Evolutionary conservation across 2,888 invertebrate genomes (phyloP).

Genomic region (Caradrina kadenii): DNA sequence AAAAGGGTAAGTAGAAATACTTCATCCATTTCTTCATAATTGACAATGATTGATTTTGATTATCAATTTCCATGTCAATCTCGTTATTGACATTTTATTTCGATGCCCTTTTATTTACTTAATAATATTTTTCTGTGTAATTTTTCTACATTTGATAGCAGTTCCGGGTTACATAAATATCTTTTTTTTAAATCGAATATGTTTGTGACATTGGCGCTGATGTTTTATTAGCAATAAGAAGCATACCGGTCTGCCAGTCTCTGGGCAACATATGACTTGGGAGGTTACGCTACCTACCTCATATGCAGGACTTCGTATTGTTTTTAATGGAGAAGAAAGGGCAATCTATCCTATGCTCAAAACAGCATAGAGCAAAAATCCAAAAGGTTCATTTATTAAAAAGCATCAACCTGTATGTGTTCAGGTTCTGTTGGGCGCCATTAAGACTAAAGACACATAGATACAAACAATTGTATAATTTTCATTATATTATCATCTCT

Average conservation of each 20-base stretch:
- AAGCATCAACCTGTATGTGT: not conserved
- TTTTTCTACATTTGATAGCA: too few species aligned
- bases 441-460: not conserved
- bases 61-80: slow-evolving; percentile 17
- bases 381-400: too few species aligned
- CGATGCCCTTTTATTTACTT: not conserved
- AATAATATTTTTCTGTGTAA: not conserved
- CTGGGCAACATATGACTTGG: too few species aligned
- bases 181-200: not conserved
- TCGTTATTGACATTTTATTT: slow-evolving; percentile 32
- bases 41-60: slow-evolving; percentile 27
- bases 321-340: not conserved
- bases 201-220: too few species aligned
- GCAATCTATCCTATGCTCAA: too few species aligned
- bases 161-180: slow-evolving; percentile 16
- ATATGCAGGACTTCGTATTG: too few species aligned
- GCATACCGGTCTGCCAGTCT: too few species aligned
- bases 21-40: not conserved
- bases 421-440: slow-evolving; percentile 15
- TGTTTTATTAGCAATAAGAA: too few species aligned
- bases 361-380: too few species aligned
- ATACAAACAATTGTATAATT: not conserved
- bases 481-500: not conserved
- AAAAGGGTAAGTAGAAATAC: slow-evolving; percentile 19
- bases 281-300: too few species aligned